Percentiles rank a stretch among this genome's conserved stretches.
Conservation (phyloP, 2,797 vertebrate genomes). For the Cryptoprocta ferox region DNA sequence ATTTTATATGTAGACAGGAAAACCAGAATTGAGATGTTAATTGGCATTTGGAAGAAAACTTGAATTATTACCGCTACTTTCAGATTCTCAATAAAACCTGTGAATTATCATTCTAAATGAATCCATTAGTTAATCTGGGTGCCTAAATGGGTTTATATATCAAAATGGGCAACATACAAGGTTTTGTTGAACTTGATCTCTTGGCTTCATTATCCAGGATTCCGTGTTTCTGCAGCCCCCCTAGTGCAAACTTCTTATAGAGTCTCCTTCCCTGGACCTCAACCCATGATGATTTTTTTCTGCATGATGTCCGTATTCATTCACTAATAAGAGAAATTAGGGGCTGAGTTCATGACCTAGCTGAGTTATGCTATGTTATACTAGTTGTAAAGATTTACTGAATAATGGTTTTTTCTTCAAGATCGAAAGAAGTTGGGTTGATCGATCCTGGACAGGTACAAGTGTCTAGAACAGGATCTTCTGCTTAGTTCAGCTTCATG, state of each 20-base stretch:
- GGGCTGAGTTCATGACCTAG: background rate
- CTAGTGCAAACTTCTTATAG: background rate
- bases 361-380: rapidly evolving
- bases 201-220: background rate
- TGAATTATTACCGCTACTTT: background rate
- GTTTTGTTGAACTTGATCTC: background rate
- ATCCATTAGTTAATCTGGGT: background rate
- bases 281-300: rapidly evolving
- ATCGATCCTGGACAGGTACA: background rate
- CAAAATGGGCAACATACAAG: background rate
- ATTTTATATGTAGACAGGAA: background rate
- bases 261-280: background rate
- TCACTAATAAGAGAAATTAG: background rate
- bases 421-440: background rate
- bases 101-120: background rate
- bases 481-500: rapidly evolving
- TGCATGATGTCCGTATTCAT: background rate
- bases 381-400: background rate
- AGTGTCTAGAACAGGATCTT: background rate
- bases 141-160: background rate
- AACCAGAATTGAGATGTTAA: background rate
- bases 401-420: background rate
- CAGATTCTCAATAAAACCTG: background rate
- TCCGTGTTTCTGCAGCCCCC: background rate
- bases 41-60: background rate